Evolutionary conservation across 2,888 invertebrate species (phyloP).

Genomic region (Dione juno): DNA sequence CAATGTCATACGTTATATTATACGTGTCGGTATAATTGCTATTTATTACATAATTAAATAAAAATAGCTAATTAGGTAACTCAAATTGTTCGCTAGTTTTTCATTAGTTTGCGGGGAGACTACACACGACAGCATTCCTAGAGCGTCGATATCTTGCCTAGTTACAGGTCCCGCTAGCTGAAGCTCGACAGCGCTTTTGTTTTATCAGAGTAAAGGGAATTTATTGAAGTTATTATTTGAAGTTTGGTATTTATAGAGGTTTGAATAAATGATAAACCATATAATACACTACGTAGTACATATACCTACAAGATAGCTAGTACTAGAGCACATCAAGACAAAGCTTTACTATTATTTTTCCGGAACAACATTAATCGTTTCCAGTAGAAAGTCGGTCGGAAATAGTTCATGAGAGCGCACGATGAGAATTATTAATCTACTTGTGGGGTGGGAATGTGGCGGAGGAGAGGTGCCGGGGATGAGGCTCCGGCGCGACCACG

Average conservation of each 20-base stretch:
- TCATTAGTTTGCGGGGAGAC: not conserved
- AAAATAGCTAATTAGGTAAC: not conserved
- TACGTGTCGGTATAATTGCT: not conserved
- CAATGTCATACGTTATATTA: too few species aligned
- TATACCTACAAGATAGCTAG: too few species aligned
- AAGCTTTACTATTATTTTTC: conserved; percentile 6
- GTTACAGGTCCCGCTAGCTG: not conserved
- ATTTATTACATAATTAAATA: not conserved
- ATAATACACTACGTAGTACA: not conserved
- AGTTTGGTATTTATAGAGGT: not conserved
- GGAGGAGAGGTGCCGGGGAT: not conserved
- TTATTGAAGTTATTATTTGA: not conserved
- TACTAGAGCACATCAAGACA: not conserved
- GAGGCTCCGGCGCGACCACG: not conserved
- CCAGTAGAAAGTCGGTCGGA: conserved; percentile 8
- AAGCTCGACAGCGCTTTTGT: not conserved
- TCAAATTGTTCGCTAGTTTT: not conserved
- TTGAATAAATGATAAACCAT: not conserved
- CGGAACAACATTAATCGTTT: conserved; percentile 7
- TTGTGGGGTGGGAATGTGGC: not conserved
- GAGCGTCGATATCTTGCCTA: not conserved
- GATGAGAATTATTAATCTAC: not conserved
- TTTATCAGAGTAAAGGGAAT: too few species aligned
- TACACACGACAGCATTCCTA: not conserved
- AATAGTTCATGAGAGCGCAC: conserved; percentile 4